Base-by-base conservation (phyloP, 2,797 vertebrate genomes). In the Crax fasciolata region DNA sequence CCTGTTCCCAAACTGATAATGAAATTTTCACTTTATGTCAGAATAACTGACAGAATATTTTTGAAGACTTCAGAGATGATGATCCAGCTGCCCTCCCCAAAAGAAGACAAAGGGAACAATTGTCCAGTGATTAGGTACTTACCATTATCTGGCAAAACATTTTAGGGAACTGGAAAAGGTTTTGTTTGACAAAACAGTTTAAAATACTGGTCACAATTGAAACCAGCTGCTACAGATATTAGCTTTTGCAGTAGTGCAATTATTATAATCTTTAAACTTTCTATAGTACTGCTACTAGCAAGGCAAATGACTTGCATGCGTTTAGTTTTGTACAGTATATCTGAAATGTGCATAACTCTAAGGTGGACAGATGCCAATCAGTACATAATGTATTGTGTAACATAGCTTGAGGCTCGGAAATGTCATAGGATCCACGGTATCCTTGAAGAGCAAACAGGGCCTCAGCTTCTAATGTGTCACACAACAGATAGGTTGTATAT, bases 201-300 rank as follows among this genome's bases (percentile, higher is more conserved):
- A 81, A 94, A 93, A 88, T 76, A 76, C 63, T 58, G 32, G n/a
- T 79, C 86, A 54, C 77, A 94, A 84, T 41, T 74, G 83, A 88
- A 95, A 93, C 71, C 91, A 95, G 91, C 93, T 94, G 94, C 91
- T 77, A 54, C 46, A 93, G 77, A 84, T 51, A 87, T 35, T 74
- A 84, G 55, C 39, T 92, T 87, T 89, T 91, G 77, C 71, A 66
- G 77, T 23, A 93, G 61, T 15, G 54, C 3, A 68, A 77, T 95
- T 91, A 84, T 67, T 48, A 74, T 58, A 87, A 54, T 93, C 80
- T 74, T 94, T 89, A 27, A 48, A 61, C 57, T 94, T 61, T 84
- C 87, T 76, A 2, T 32, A 55, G n/a, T 3, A n/a, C 74, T 43
- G 71, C 75, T 90, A 62, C 68, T 82, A 84, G 59, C 49, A 58